Conservation (phyloP, 1,140 invertebrate species). For the Notospermus geniculatus region DNA sequence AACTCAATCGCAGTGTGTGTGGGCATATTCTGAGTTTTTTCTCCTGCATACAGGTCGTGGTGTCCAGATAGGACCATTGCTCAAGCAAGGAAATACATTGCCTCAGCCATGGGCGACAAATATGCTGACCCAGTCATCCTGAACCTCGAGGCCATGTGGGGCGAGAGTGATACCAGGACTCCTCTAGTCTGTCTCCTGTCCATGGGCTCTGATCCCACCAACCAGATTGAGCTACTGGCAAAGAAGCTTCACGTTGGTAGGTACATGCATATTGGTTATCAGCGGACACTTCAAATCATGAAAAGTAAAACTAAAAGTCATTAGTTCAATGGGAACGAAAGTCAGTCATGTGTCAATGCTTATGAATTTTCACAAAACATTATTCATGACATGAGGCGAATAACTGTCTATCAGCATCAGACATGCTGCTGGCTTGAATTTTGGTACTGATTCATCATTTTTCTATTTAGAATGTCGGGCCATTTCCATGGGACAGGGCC, state of each 20-base stretch:
- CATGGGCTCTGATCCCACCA: conserved; percentile 53
- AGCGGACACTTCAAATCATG: too few species aligned
- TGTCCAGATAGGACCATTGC: conserved; percentile 91
- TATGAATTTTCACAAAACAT: too few species aligned
- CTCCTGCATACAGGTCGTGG: conserved; percentile 65
- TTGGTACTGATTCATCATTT: too few species aligned
- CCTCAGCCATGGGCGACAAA: conserved; percentile 78
- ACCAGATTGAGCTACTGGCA: conserved; percentile 41
- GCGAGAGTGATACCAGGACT: conserved; percentile 35
- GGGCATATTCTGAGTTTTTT: too few species aligned
- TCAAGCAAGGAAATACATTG: conserved; percentile 85
- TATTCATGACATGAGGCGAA: too few species aligned
- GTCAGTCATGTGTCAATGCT: too few species aligned
- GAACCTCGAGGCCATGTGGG: conserved; percentile 41
- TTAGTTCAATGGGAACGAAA: too few species aligned
- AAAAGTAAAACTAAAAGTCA: too few species aligned
- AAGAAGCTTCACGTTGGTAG: conserved; percentile 45
- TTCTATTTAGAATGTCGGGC: conserved; percentile 36
- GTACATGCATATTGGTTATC: neutral
- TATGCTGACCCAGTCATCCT: conserved; percentile 45
- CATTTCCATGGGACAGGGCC: conserved; percentile 54
- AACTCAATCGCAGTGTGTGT: too few species aligned
- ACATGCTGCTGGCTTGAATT: too few species aligned
- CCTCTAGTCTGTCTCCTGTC: conserved; percentile 50
- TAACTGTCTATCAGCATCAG: too few species aligned